Evolutionary conservation across 2,888 invertebrate species (phyloP), one percentile per base, ranked within the genome.

Genomic region (Melanostoma scalare): DNA sequence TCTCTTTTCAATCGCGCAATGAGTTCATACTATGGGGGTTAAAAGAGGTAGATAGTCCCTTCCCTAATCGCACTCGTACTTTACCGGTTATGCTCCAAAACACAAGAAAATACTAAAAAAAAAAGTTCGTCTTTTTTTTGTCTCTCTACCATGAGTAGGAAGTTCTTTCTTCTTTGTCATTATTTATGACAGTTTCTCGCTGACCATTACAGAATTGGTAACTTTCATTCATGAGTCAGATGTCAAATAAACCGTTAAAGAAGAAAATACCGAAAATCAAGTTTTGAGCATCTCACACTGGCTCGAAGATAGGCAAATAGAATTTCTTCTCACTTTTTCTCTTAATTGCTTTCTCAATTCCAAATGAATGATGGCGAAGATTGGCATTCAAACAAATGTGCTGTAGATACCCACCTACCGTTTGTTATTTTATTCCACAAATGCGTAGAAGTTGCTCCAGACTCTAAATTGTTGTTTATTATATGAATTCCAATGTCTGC

Each of bases 151-250:
- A 20, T 20, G 20, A 20, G 20, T 20, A 20, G 20, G 20, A 20
- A 20, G 20, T 20, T 20, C 0, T 20, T 20, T 20, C 20, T 20
- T 20, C 20, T 20, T 20, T 20, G 20, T 20, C 20, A 20, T 20
- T 20, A 20, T 20, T 20, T 20, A 20, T 20, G 20, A 61, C 56
- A 35, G 33, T 63, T n/a, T 77, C 69, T 77, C 50, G 44, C 46
- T 35, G 8, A 40, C 52, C 46, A 55, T 56, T 50, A 74, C 35
- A 60, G 40, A 46, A 53, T 38, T 60, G 4, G 46, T 31, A 78
- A 72, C 77, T 78, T 78, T 78, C 77, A 79, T 79, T 79, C 79
- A 73, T 68, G 55, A 73, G 73, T 67, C 35, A 72, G 63, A 33
- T 44, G 6, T 40, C 10, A 72, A 35, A 60, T 71, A 56, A n/a